These are phyloP conservation scores for Turritopsis rubra DNA, from an alignment of 30 jellyfish, hydroid and myxozoan species.

Conservation along the genomic window DNA sequence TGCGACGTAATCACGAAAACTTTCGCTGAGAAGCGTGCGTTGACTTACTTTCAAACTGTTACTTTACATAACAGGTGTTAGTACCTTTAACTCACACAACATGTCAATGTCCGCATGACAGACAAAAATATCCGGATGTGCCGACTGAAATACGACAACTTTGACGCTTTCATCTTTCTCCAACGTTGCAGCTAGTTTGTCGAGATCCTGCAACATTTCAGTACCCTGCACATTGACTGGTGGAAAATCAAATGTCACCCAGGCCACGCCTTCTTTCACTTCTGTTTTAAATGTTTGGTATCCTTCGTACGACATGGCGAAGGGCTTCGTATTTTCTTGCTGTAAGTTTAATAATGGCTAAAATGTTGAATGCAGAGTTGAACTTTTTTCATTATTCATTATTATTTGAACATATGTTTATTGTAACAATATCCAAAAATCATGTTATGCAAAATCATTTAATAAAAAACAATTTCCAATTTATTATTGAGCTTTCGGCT, in stretches of 20 bases:
- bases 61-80: background rate
- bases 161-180: conserved; percentile 11
- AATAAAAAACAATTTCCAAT: no score
- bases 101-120: conserved; percentile 11
- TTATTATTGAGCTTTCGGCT: no score
- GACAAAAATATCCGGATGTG: conserved; percentile 11
- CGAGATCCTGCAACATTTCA: background rate
- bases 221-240: conserved; percentile 1
- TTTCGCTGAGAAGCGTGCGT: no score
- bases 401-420: no score
- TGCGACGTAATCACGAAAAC: no score
- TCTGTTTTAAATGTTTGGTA: background rate
- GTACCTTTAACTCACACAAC: background rate
- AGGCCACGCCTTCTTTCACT: conserved; percentile 4
- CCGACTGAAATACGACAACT: conserved; percentile 9
- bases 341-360: no score
- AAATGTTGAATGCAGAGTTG: no score
- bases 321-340: no score
- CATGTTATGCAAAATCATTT: no score
- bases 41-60: background rate
- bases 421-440: no score
- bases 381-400: no score
- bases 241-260: conserved; percentile 16
- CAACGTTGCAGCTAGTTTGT: background rate
- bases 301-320: conserved; percentile 3